phyloP scores from a whole-genome alignment of 2,888 invertebrate genomes.

The Arctia plantaginis region DNA sequence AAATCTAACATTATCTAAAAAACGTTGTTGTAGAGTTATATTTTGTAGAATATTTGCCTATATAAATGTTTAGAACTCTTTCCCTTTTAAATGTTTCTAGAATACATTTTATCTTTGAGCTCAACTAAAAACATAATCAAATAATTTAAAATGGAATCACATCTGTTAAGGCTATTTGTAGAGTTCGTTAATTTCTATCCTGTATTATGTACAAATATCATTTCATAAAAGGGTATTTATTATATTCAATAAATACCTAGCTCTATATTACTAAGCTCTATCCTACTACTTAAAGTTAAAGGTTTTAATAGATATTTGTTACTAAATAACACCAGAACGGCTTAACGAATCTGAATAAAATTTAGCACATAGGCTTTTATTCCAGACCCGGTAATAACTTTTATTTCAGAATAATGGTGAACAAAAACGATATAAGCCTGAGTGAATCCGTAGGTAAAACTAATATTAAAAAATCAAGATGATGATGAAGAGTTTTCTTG shows the following conservation, averaged over 20 bases:
- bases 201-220: neutral
- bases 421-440: too few species aligned
- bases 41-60: too few species aligned
- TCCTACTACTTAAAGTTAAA: neutral
- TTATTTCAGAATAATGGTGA: too few species aligned
- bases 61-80: too few species aligned
- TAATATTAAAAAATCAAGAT: too few species aligned
- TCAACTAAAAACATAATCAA: neutral
- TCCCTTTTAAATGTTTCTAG: neutral
- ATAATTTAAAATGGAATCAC: neutral
- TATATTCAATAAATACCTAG: neutral
- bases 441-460: too few species aligned
- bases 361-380: too few species aligned
- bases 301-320: neutral
- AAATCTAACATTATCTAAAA: too few species aligned
- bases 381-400: too few species aligned
- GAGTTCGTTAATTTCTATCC: neutral
- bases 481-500: neutral
- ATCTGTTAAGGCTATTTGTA: neutral
- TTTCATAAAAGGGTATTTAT: neutral
- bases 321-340: neutral
- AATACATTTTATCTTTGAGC: neutral
- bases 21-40: too few species aligned
- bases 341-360: neutral
- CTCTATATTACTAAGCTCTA: neutral